Evolutionary conservation across 2,113 vertebrate genomes (phyloP).

Genomic region (Pluvialis apricaria): DNA sequence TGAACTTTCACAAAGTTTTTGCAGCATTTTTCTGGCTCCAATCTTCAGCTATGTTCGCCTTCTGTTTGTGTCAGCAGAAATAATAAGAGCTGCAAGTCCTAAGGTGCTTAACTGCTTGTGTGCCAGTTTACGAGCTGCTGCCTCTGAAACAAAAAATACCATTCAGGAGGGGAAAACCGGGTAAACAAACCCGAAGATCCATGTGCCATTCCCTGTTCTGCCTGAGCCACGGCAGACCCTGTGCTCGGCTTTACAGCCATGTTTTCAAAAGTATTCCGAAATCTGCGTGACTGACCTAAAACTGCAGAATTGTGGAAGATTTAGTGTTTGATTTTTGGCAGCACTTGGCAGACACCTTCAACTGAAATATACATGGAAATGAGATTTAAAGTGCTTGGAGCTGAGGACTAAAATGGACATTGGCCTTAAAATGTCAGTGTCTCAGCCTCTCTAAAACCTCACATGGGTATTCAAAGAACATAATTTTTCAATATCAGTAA

Average conservation of each 20-base stretch:
- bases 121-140: not conserved
- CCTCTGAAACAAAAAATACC: not conserved
- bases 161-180: not conserved
- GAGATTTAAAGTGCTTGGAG: not conserved
- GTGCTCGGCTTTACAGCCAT: rapidly evolving
- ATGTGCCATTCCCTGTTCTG: not conserved
- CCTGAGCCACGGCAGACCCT: rapidly evolving
- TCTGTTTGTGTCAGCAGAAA: slow-evolving; percentile 6
- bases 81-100: not conserved
- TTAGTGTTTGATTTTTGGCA: not conserved
- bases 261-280: not conserved
- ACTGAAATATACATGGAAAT: not conserved
- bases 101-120: not conserved
- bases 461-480: not conserved
- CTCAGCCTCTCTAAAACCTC: not conserved
- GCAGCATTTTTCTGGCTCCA: not conserved
- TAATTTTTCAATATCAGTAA: not conserved
- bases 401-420: not conserved
- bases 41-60: not conserved
- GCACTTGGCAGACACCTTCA: not conserved
- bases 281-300: not conserved
- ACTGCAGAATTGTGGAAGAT: not conserved
- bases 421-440: not conserved
- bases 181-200: not conserved
- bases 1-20: not conserved